Percentiles rank a stretch among this genome's conserved stretches.
Evolutionary conservation across 2,888 invertebrate species (phyloP).

Genomic region (Argyresthia albistria): DNA sequence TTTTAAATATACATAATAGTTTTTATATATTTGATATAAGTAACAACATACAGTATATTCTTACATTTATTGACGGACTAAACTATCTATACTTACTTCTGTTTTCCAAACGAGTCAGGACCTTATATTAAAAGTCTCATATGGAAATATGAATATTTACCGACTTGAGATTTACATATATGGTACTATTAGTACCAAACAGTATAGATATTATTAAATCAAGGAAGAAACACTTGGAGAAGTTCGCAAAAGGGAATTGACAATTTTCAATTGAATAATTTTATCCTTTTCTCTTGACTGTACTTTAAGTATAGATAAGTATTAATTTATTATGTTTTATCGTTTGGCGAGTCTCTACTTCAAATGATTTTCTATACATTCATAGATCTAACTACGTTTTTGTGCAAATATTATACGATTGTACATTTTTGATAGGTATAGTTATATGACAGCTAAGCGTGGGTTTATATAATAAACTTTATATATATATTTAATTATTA

Average conservation of each 20-base stretch:
- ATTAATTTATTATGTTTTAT: not conserved
- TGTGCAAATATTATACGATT: slow-evolving; percentile 23
- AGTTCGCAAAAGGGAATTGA: not conserved
- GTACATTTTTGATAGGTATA: slow-evolving; percentile 19
- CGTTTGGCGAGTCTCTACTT: slow-evolving; percentile 22
- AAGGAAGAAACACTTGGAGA: not conserved
- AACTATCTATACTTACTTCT: not conserved
- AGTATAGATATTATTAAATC: not conserved
- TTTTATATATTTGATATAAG: not conserved
- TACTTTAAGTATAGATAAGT: not conserved
- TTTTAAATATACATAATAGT: slow-evolving; percentile 12
- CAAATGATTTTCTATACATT: slow-evolving; percentile 10
- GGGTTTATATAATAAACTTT: slow-evolving; percentile 13
- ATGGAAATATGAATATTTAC: no score
- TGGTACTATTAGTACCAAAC: no score
- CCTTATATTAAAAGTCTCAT: no score
- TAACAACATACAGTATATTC: not conserved
- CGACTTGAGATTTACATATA: no score
- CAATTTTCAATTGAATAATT: not conserved
- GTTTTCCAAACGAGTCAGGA: not conserved
- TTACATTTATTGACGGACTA: not conserved
- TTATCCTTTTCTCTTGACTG: not conserved
- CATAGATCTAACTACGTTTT: slow-evolving; percentile 22
- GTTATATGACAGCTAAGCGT: slow-evolving; percentile 34
- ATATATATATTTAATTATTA: slow-evolving; percentile 17